A percentile compares a stretch with the other conserved stretches of the same genome.
Evolutionary conservation across 1,140 invertebrate species (phyloP).

Genomic region (Varroa destructor): DNA sequence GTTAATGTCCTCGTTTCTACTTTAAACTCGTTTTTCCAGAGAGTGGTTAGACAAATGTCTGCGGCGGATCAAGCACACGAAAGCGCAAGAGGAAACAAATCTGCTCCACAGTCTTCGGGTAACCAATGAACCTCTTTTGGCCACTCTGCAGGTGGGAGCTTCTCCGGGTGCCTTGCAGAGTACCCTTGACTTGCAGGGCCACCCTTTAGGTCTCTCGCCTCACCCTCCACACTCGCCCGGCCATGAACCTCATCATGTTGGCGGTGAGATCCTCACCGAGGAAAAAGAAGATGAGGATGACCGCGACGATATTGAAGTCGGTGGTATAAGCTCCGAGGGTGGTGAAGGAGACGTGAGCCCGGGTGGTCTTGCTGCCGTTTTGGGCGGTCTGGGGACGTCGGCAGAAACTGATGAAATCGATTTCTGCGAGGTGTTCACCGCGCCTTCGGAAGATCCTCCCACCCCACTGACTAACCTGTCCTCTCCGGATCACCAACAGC

Average conservation of each 20-base stretch:
- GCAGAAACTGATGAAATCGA: too few relatives aligned
- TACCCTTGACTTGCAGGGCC: too few relatives aligned
- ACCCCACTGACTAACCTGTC: constrained; percentile 20
- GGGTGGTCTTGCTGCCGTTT: too few relatives aligned
- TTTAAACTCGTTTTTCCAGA: constrained; percentile 39
- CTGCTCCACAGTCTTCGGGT: constrained; percentile 74
- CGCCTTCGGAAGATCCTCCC: not conserved
- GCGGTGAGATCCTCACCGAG: constrained; percentile 44
- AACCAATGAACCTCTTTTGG: constrained; percentile 58
- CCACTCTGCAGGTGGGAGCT: constrained; percentile 39
- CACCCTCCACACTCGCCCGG: constrained; percentile 31
- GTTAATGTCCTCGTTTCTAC: too few relatives aligned
- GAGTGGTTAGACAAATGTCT: constrained; percentile 84
- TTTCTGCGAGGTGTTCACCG: too few relatives aligned
- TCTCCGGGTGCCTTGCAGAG: constrained; percentile 36
- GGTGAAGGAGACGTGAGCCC: too few relatives aligned
- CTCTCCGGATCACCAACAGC: constrained; percentile 20
- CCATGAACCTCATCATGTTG: constrained; percentile 50
- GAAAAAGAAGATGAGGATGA: constrained; percentile 2
- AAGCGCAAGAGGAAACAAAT: constrained; percentile 85
- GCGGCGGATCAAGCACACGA: constrained; percentile 68
- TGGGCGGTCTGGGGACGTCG: too few relatives aligned
- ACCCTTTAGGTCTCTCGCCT: constrained; percentile 31
- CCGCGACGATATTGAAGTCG: constrained; percentile 16
- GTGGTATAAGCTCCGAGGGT: too few relatives aligned